A percentile compares a stretch with the other conserved stretches of the same genome.
These are phyloP conservation scores for Ferrisia virgata DNA, from an alignment of 2,888 invertebrate genomes.

Conservation along the genomic window DNA sequence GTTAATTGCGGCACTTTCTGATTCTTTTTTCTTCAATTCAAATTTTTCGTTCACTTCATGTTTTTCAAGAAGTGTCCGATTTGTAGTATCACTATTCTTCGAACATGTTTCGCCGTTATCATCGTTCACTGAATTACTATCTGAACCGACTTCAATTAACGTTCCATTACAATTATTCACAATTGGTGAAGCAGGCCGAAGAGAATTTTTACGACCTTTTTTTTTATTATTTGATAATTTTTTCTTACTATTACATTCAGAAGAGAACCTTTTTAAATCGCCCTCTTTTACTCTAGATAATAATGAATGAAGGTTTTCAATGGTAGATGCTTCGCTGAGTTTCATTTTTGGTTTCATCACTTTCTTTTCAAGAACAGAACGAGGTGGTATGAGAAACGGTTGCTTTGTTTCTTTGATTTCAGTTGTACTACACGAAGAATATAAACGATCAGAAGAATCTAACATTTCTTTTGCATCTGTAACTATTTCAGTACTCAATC, in stretches of 20 bases:
- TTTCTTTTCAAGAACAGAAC: background rate
- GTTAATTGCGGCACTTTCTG: background rate
- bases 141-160: background rate
- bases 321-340: conserved; percentile 3
- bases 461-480: background rate
- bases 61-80: background rate
- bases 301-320: background rate
- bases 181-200: background rate
- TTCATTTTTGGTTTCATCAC: background rate
- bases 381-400: background rate
- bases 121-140: background rate
- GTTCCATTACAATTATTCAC: background rate
- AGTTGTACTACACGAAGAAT: background rate
- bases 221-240: background rate
- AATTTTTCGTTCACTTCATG: background rate
- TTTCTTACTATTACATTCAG: background rate
- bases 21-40: background rate
- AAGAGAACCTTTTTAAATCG: background rate
- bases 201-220: background rate
- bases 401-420: background rate
- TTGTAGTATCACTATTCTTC: too few species aligned
- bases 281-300: background rate
- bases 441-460: background rate
- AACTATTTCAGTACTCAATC: background rate
- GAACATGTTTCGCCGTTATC: background rate